Evolutionary conservation across 2,797 vertebrate genomes (phyloP).

Genomic region (Sebastes nivosus): DNA sequence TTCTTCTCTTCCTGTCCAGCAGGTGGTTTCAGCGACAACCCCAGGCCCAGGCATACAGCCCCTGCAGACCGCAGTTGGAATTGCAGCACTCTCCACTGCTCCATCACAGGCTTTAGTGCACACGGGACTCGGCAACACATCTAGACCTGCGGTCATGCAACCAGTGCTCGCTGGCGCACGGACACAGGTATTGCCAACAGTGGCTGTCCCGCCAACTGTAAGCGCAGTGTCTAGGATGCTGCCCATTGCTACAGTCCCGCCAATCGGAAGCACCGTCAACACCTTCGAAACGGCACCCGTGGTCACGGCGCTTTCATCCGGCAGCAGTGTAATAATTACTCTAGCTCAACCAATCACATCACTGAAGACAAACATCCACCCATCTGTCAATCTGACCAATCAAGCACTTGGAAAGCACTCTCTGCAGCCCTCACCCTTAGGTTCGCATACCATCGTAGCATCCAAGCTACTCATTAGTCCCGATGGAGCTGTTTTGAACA

Average conservation of each 20-base stretch:
- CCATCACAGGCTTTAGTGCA: slow-evolving; percentile 47
- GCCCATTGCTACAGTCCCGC: slow-evolving; percentile 80
- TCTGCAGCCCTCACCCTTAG: slow-evolving; percentile 67
- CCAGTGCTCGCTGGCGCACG: slow-evolving; percentile 50
- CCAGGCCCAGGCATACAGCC: slow-evolving; percentile 22
- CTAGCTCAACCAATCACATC: slow-evolving; percentile 60
- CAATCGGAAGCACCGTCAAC: slow-evolving; percentile 76
- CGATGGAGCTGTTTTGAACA: slow-evolving; percentile 90
- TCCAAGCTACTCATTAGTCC: slow-evolving; percentile 90
- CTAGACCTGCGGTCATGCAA: slow-evolving; percentile 41
- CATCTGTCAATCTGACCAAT: slow-evolving; percentile 50
- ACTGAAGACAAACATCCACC: slow-evolving; percentile 45
- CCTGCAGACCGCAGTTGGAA: slow-evolving; percentile 45
- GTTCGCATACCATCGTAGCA: slow-evolving; percentile 74
- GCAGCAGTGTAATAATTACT: slow-evolving; percentile 58
- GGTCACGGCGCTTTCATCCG: slow-evolving; percentile 59
- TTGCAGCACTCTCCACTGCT: slow-evolving; percentile 42
- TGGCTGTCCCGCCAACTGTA: slow-evolving; percentile 66
- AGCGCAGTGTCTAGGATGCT: slow-evolving; percentile 69
- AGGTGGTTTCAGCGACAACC: slow-evolving; percentile 35
- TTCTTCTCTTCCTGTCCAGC: slow-evolving; percentile 49
- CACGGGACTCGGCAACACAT: slow-evolving; percentile 38
- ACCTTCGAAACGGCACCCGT: slow-evolving; percentile 72
- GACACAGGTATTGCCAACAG: slow-evolving; percentile 66
- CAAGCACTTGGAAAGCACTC: slow-evolving; percentile 58